phyloP scores from a whole-genome alignment of 2,113 vertebrate species.

The Solea senegalensis region DNA sequence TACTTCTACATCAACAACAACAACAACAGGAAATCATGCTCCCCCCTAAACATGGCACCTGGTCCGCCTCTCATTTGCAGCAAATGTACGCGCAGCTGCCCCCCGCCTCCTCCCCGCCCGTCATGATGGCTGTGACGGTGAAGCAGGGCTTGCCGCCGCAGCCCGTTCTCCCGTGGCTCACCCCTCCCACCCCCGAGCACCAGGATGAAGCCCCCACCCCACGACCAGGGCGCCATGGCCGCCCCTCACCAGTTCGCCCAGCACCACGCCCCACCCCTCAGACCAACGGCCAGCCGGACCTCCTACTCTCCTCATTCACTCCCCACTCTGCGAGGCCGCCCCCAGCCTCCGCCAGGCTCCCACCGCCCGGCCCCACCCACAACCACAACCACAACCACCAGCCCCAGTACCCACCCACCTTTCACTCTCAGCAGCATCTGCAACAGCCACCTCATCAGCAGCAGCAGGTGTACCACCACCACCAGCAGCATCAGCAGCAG shows the following conservation, averaged over 20 bases:
- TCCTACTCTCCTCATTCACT: conserved; percentile 69
- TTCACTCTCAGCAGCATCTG: conserved; percentile 80
- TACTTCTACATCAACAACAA: conserved; percentile 53
- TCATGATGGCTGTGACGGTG: conserved; percentile 75
- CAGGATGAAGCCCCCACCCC: conserved; percentile 75
- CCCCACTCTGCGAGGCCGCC: conserved; percentile 78
- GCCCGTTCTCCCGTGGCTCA: conserved; percentile 79
- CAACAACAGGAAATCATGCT: conserved; percentile 71
- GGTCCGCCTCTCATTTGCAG: conserved; percentile 80
- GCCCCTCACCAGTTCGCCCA: conserved; percentile 67
- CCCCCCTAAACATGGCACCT: conserved; percentile 81
- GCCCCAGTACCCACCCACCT: conserved; percentile 73
- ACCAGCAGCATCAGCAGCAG: conserved; percentile 56
- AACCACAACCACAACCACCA: conserved; percentile 65
- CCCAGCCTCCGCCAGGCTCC: conserved; percentile 73
- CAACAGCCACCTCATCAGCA: conserved; percentile 56
- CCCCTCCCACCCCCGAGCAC: conserved; percentile 76
- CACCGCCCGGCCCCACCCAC: conserved; percentile 66
- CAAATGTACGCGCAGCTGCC: conserved; percentile 79
- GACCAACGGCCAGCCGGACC: conserved; percentile 77
- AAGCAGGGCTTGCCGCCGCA: conserved; percentile 77
- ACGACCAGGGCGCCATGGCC: conserved; percentile 61
- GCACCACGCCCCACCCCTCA: conserved; percentile 71
- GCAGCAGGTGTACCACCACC: conserved; percentile 74
- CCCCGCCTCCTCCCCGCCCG: conserved; percentile 74